Percentiles rank a stretch among this genome's conserved stretches.
Conservation (phyloP, 2,113 vertebrate genomes). For the Podarcis muralis region DNA sequence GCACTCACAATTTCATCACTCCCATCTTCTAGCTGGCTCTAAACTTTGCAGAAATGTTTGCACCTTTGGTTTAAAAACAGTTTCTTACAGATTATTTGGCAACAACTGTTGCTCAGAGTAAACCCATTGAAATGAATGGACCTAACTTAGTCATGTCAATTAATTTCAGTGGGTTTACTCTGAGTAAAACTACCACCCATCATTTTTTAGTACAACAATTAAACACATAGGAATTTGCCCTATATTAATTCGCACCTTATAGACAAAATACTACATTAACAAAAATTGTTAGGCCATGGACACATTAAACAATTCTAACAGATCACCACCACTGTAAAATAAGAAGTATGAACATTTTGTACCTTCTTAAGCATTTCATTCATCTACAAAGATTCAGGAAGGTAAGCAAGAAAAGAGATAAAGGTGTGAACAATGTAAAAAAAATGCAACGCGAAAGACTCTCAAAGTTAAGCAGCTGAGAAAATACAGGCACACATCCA, state of each 20-base stretch:
- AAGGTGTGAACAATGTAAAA: constrained; percentile 42
- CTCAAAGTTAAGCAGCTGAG: constrained; percentile 4
- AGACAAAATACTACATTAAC: too few relatives aligned
- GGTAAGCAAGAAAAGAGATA: constrained; percentile 55
- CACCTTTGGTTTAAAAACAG: not conserved
- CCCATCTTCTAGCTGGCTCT: not conserved
- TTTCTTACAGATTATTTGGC: constrained; percentile 46
- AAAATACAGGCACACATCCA: not conserved
- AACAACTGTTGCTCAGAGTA: too few relatives aligned
- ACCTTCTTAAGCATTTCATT: constrained; percentile 82
- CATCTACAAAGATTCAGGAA: constrained; percentile 79
- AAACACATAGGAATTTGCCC: not conserved
- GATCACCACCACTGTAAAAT: not conserved
- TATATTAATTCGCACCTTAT: not conserved
- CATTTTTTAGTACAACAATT: constrained; percentile 4
- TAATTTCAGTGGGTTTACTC: too few relatives aligned
- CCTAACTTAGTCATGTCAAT: too few relatives aligned
- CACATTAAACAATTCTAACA: not conserved
- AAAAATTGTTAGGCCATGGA: too few relatives aligned
- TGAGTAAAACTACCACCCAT: too few relatives aligned
- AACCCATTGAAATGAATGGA: too few relatives aligned
- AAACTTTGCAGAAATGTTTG: not conserved
- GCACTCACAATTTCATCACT: not conserved
- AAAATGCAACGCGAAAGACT: constrained; percentile 3
- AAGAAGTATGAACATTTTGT: constrained; percentile 35